phyloP scores from a whole-genome alignment of 2,113 vertebrate species.

The Semicossyphus pulcher region DNA sequence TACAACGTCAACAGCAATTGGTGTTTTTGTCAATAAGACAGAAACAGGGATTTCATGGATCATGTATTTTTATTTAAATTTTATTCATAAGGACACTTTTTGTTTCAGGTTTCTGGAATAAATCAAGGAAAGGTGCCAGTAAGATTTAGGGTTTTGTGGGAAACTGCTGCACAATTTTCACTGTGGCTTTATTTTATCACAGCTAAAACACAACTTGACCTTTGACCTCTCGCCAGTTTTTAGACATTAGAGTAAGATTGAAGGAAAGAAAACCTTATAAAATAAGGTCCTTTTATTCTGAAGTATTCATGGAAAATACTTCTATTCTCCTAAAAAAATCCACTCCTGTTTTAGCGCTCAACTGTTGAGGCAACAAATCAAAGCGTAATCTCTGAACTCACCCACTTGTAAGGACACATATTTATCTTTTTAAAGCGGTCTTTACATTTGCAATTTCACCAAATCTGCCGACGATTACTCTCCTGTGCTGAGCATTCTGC shows the following conservation, averaged over 20 bases:
- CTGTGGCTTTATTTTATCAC: background rate
- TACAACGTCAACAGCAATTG: conserved; percentile 3
- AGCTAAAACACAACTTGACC: background rate
- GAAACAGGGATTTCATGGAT: conserved; percentile 15
- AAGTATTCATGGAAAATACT: background rate
- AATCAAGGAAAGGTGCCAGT: conserved; percentile 9
- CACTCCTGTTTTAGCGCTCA: conserved; percentile 7
- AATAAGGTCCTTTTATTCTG: background rate
- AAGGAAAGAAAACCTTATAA: background rate
- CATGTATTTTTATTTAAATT: conserved; percentile 25
- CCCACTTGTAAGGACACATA: conserved; percentile 18
- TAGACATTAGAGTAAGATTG: background rate
- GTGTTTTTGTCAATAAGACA: conserved; percentile 39
- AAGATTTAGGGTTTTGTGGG: background rate
- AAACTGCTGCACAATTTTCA: background rate
- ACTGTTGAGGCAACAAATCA: conserved; percentile 24
- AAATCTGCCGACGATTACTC: conserved; percentile 21
- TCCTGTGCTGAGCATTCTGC: conserved; percentile 3
- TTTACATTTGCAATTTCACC: conserved; percentile 29
- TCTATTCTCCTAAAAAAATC: background rate
- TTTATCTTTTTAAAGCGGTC: conserved; percentile 19
- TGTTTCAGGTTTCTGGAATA: conserved; percentile 9
- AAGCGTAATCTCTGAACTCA: conserved; percentile 5
- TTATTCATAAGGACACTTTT: conserved; percentile 5
- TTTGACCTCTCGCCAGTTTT: background rate